Conservation (phyloP, 2,797 vertebrate species). For the Micromesistius poutassou region DNA sequence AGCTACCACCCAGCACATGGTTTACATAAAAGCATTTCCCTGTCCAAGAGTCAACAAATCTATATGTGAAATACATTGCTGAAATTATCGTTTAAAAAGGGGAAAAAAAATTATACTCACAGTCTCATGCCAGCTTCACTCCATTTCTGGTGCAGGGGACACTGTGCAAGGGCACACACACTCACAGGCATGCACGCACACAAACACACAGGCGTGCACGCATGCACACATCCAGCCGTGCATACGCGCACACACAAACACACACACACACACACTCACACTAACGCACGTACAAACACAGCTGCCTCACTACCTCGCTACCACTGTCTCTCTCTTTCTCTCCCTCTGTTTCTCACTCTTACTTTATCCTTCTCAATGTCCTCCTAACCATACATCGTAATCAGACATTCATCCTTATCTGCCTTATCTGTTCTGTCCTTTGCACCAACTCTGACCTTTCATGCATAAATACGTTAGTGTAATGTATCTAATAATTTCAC, state of each 20-base stretch:
- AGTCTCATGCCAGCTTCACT: neutral
- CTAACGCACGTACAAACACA: too few relatives aligned
- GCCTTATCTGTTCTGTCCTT: neutral
- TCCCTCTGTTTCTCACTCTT: neutral
- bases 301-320: neutral
- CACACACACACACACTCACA: too few relatives aligned
- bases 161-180: too few relatives aligned
- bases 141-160: neutral
- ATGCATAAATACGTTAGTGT: neutral
- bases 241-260: too few relatives aligned
- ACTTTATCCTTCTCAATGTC: neutral
- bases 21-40: conserved; percentile 45
- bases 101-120: neutral
- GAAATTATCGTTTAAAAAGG: neutral
- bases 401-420: neutral
- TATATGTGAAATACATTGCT: conserved; percentile 20
- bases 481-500: neutral
- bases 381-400: neutral
- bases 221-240: neutral
- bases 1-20: conserved; percentile 16
- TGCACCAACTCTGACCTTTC: neutral
- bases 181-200: neutral
- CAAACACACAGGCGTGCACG: neutral
- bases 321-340: neutral
- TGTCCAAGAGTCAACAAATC: conserved; percentile 32